phyloP scores from a whole-genome alignment of 2,888 invertebrate species.

The Anticlea derivata region DNA sequence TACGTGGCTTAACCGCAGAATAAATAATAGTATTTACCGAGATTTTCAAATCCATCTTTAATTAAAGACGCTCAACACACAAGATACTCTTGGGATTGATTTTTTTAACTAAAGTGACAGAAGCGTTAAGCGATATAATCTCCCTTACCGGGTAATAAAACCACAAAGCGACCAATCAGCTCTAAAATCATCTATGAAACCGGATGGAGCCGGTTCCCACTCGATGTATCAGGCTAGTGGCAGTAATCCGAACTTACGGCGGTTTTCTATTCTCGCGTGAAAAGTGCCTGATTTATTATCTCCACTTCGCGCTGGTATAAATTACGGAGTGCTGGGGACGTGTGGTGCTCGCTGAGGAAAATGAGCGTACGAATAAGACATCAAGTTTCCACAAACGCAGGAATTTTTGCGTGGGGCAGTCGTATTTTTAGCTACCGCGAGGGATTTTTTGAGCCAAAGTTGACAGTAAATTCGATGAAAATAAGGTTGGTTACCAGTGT shows the following conservation, averaged over 20 bases:
- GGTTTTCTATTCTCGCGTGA: slow-evolving; percentile 30
- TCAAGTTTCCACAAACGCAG: neutral
- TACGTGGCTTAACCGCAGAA: too few relatives aligned
- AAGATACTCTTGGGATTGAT: too few relatives aligned
- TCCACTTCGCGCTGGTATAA: slow-evolving; percentile 29
- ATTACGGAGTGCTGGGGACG: slow-evolving; percentile 15
- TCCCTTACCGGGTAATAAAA: slow-evolving; percentile 4
- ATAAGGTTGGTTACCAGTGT: too few relatives aligned
- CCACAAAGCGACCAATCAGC: slow-evolving; percentile 11
- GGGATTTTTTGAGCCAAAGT: too few relatives aligned
- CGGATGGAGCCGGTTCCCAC: slow-evolving; percentile 16
- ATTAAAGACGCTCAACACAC: too few relatives aligned
- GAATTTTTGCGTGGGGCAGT: too few relatives aligned
- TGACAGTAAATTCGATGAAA: too few relatives aligned
- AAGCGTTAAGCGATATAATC: neutral
- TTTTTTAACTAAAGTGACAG: too few relatives aligned
- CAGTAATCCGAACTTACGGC: slow-evolving; percentile 31
- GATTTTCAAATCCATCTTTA: too few relatives aligned
- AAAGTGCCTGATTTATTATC: slow-evolving; percentile 34
- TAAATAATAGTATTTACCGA: too few relatives aligned
- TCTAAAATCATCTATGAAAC: slow-evolving; percentile 15
- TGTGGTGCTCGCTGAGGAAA: slow-evolving; percentile 11
- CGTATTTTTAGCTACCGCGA: too few relatives aligned
- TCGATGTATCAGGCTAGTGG: slow-evolving; percentile 22
- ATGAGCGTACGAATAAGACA: slow-evolving; percentile 9